Percentiles rank a stretch among this genome's conserved stretches.
These are phyloP conservation scores for Syndactyla subalaris DNA, from an alignment of 2,797 vertebrate species.

Conservation along the genomic window DNA sequence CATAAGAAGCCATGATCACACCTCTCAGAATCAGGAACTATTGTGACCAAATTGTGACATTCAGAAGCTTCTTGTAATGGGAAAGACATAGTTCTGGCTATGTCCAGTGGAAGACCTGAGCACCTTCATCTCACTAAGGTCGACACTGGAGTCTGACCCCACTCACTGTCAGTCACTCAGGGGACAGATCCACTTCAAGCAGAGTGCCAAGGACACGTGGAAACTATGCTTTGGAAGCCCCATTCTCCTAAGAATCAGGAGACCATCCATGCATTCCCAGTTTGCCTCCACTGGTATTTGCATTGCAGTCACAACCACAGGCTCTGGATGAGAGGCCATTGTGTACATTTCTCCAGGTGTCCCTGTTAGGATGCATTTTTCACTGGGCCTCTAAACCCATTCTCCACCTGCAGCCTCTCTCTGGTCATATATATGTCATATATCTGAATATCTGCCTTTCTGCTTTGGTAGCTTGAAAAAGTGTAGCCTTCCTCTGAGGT, in stretches of 20 bases:
- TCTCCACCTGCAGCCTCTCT: neutral
- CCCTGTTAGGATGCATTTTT: neutral
- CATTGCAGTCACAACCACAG: neutral
- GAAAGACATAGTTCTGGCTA: neutral
- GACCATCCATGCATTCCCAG: neutral
- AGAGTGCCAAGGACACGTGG: neutral
- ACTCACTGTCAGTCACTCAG: neutral
- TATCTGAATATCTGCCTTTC: neutral
- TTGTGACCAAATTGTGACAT: rapidly evolving
- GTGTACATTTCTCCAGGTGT: neutral
- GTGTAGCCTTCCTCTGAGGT: neutral
- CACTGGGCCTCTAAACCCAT: neutral
- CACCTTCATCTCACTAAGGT: neutral
- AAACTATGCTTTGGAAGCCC: neutral
- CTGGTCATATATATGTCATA: neutral
- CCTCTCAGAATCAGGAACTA: neutral
- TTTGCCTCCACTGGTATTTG: neutral
- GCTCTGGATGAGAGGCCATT: neutral
- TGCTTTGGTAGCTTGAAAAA: neutral
- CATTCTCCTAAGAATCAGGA: neutral
- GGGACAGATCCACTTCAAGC: neutral
- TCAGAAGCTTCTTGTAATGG: neutral
- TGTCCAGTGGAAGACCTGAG: neutral
- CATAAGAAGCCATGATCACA: neutral
- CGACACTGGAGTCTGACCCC: neutral